Conservation (phyloP, 2,113 vertebrate genomes). For the Aythya baeri region DNA sequence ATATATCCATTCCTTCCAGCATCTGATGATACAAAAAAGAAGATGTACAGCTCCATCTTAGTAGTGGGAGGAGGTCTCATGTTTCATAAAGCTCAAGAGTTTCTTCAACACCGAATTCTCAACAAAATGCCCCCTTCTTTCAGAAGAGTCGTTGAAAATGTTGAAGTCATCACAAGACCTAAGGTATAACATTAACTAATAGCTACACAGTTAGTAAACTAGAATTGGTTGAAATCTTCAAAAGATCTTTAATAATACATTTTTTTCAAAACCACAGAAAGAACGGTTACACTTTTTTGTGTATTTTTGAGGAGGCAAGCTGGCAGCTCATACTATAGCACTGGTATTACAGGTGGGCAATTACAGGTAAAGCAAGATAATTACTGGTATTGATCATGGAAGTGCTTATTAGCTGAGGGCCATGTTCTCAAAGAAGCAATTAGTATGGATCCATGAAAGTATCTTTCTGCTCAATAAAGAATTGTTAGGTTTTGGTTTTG, state of each 20-base stretch:
- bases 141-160: constrained; percentile 93
- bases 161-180: constrained; percentile 96
- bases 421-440: not conserved
- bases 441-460: not conserved
- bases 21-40: constrained; percentile 97
- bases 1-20: constrained; percentile 75
- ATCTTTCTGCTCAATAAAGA: not conserved
- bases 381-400: not conserved
- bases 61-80: constrained; percentile 95
- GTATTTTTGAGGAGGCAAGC: not conserved
- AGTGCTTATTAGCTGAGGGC: not conserved
- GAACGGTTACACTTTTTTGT: too few species aligned
- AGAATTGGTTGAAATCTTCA: not conserved
- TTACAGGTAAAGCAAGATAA: not conserved
- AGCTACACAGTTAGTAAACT: not conserved
- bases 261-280: not conserved
- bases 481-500: not conserved
- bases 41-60: constrained; percentile 98
- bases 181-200: constrained; percentile 81
- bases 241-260: not conserved
- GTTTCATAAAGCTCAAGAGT: constrained; percentile 95
- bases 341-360: not conserved
- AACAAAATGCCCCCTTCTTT: constrained; percentile 99
- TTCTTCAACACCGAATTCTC: constrained; percentile 95
- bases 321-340: not conserved